Base-by-base conservation (phyloP, 2,888 invertebrate genomes). In the Phania funesta region DNA sequence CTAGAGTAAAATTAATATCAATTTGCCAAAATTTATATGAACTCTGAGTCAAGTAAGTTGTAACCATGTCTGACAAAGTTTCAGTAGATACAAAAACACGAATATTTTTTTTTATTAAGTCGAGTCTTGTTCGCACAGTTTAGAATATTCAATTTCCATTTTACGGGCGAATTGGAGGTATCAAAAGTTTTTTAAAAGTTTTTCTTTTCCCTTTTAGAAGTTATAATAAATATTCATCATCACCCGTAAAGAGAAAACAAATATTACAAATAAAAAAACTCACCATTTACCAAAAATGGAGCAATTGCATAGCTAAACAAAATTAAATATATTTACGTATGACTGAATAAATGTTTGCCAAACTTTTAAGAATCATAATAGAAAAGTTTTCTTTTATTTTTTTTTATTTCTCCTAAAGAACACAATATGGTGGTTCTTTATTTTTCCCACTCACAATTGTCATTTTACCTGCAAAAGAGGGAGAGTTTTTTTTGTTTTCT, bases 181-280 rank as follows among this genome's bases (percentile, higher is more conserved):
- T 54, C 6, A 38, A 65, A 82, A 82, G 35, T 70, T 82, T 70
- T 74, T 50, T 67, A 48, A 20, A 18, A n/a, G 20, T 9, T 62
- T 13, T 32, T 20, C 2, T 50, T 48, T 41, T 60, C 20, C 18
- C 26, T 78, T 87, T 88, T 86, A 84, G 85, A 86, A 88, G 88
- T 88, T 88, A 87, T 87, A 89, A 89, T 89, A 89, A 89, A 89
- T 89, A 89, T 89, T 89, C 89, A 89, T 89, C 89, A 89, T 87
- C 84, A 84, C 84, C 73, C 41, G 41, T 35, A 22, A 85, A 84
- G 83, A 84, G 74, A 60, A 52, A 62, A n/a, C 29, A 38, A 74
- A 35, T 38, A 24, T 13, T 18, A 67, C 22, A 68, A 62, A 58
- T 9, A 56, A 38, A 71, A 56, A 60, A 71, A 38, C 48, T 52